Base-by-base conservation (phyloP, 2,888 invertebrate species). In the Lomographa bimaculata region DNA sequence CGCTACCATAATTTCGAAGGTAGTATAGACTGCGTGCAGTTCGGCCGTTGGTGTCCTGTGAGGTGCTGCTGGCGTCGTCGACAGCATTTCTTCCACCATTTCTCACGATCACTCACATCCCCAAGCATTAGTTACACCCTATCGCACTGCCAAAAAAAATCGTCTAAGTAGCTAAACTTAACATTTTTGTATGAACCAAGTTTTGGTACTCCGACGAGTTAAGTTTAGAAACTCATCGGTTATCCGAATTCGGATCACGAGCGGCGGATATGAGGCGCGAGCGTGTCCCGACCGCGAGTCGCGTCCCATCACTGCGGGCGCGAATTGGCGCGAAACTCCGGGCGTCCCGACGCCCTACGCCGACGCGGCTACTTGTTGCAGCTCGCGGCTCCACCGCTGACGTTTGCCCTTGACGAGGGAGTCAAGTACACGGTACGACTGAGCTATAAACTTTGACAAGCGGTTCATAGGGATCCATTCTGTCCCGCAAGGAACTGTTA, bases 1-100 rank as follows among this genome's bases (percentile, higher is more conserved):
- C 2, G 96, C 96, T 46, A 97, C 96, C 12, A 96, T 73, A 25
- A 95, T 91, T 82, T 97, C 97, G 64, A 95, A 92, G 8, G 93
- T 91, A 0, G 94, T 93, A 71, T 97, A 97, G 1, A 93, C 92
- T 7, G 95, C 87, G 66, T 95, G 94, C 23, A 95, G 85, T 60
- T 93, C 92, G 29, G 91, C 86, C 8, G 91, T 84, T 2, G 87
- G 83, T 30, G 87, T 75, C 27, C 87, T 73, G 47, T 89, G 86
- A 28, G 86, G 81, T 8, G 75, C 79, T 45, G 69, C 71, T 33
- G 59, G 57, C 38, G 84, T 74, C 36, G 79, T 71, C 51, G 68
- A 68, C 42, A 68, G 53, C 48, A 67, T 63, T 40, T 77, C 73
- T 50, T 76, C 78, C 29, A 65, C 61, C 65, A 71, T 78, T 2